A percentile compares a stretch with the other conserved stretches of the same genome.
Evolutionary conservation across 2,888 invertebrate genomes (phyloP).

Genomic region (Scaeva pyrastri): DNA sequence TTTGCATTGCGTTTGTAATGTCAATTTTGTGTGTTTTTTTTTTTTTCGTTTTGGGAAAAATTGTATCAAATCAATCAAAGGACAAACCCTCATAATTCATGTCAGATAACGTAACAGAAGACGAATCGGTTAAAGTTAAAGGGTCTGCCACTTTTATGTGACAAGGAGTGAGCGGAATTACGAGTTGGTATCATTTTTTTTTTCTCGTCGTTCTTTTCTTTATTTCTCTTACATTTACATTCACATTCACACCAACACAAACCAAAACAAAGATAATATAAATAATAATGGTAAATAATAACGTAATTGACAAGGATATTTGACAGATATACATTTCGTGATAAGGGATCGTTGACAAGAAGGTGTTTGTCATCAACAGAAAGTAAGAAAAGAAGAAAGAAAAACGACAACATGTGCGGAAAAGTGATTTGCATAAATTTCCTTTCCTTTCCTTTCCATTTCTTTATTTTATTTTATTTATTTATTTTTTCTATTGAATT

Average conservation of each 20-base stretch:
- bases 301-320: conserved; percentile 72
- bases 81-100: conserved; percentile 75
- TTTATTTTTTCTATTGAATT: conserved; percentile 2
- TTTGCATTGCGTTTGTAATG: conserved; percentile 67
- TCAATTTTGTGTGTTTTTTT: conserved; percentile 38
- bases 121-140: conserved; percentile 72
- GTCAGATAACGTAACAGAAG: conserved; percentile 72
- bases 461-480: too few species aligned
- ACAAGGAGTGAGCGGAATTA: conserved; percentile 48
- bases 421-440: conserved; percentile 24
- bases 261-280: conserved; percentile 55
- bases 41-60: conserved; percentile 52
- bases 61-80: conserved; percentile 73
- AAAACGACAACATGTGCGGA: conserved; percentile 26
- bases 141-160: conserved; percentile 60
- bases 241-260: neutral
- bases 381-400: neutral
- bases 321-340: conserved; percentile 53
- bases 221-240: neutral
- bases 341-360: conserved; percentile 45
- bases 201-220: neutral
- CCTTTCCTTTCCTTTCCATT: neutral
- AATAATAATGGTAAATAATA: conserved; percentile 71
- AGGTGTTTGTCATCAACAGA: conserved; percentile 35
- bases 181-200: conserved; percentile 19